Evolutionary conservation across 1,140 invertebrate genomes (phyloP), one percentile per base, ranked within the genome.

Genomic region (Drosophila obscura): DNA sequence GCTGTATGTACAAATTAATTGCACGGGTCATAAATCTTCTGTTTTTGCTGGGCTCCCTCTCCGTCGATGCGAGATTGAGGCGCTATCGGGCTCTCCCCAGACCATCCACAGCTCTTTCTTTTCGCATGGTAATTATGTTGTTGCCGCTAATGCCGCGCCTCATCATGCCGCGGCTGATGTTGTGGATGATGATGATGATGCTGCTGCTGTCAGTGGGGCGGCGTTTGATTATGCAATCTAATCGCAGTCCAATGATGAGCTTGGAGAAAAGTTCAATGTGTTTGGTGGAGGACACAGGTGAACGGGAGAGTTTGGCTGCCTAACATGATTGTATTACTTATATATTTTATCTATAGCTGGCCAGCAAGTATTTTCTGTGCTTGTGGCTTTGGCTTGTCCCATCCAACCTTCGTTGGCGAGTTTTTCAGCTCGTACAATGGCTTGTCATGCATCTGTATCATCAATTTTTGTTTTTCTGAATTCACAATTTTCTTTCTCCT

Each of bases 1-100:
- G 80, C 73, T 85, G 73, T 59, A 77, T 80, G 81, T 75, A 76
- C 82, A 87, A 87, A 87, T 85, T 85, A 82, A 72, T 85, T 78
- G 82, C 82, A 62, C 45, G 35, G 60, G 59, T 66, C 56, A 87
- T 85, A 85, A 87, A 81, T 85, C 82, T 87, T 75, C 50, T 5
- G 65, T 66, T 83, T 82, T 74, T 77, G 58, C 55, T 58, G 16
- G 22, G 39, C 67, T 80, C 59, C 60, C 74, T 35, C 73, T 76
- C 55, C 61, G 80, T 62, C 59, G 71, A 66, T 63, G 81, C 77
- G 68, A 80, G 81, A 85, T 73, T 76, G 59, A 57, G 50, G 59
- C 49, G 67, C 69, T 71, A 71, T 71, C 67, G 53, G 67, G 24
- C 57, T 48, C 31, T 46, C 55, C 24, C 50, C 58, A 59, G 28